A percentile compares a stretch with the other conserved stretches of the same genome.
Evolutionary conservation across 2,888 invertebrate genomes (phyloP).

Genomic region (Geotrupes spiniger): DNA sequence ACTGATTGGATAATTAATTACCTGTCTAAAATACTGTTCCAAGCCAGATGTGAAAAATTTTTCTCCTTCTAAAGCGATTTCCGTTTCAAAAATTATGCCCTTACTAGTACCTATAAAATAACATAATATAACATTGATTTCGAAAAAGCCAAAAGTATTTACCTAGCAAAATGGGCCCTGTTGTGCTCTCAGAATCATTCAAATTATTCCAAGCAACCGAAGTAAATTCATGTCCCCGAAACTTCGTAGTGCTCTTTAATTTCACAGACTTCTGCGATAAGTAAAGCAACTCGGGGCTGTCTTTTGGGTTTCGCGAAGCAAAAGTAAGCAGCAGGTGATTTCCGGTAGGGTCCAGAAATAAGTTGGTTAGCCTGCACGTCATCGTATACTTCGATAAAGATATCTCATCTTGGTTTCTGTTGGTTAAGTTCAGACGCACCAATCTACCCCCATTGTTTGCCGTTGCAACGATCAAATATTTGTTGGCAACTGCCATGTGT

Average conservation of each 20-base stretch:
- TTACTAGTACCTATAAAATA: slow-evolving; percentile 84
- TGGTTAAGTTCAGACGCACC: slow-evolving; percentile 65
- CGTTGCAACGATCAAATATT: slow-evolving; percentile 80
- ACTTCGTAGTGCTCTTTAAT: slow-evolving; percentile 62
- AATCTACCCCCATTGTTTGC: slow-evolving; percentile 66
- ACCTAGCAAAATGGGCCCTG: slow-evolving; percentile 77
- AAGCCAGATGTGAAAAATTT: slow-evolving; percentile 72
- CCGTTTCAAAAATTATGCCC: slow-evolving; percentile 88
- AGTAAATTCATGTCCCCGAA: slow-evolving; percentile 78
- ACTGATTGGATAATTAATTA: no score
- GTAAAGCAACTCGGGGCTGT: slow-evolving; percentile 74
- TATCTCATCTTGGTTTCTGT: slow-evolving; percentile 21
- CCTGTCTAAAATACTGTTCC: slow-evolving; percentile 66
- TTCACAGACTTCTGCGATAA: slow-evolving; percentile 74
- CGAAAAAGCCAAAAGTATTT: slow-evolving; percentile 14
- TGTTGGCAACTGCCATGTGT: slow-evolving; percentile 78
- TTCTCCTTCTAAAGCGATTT: slow-evolving; percentile 78
- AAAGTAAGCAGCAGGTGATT: slow-evolving; percentile 79
- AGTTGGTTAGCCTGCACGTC: slow-evolving; percentile 60
- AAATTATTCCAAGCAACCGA: slow-evolving; percentile 87
- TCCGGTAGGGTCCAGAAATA: slow-evolving; percentile 85
- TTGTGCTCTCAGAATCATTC: slow-evolving; percentile 65
- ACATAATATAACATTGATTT: no score
- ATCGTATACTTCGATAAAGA: slow-evolving; percentile 58
- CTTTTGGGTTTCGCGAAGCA: slow-evolving; percentile 57